Conservation (phyloP, 2,888 invertebrate species). For the Cephus sareptanus region DNA sequence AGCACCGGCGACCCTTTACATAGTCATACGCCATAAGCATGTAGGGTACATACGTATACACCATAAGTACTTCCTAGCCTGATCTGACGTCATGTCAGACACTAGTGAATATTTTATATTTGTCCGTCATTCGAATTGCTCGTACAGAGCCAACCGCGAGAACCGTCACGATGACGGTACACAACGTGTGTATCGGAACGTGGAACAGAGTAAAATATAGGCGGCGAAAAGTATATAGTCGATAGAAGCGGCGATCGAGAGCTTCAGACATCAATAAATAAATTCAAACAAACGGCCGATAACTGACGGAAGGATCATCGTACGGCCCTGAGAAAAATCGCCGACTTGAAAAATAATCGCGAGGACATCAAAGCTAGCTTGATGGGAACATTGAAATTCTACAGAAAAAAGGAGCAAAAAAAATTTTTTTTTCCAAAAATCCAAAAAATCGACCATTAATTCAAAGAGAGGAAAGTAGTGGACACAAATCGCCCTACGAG, state of each 20-base stretch:
- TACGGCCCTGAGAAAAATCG: neutral
- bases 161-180: neutral
- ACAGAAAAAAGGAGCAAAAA: too few species aligned
- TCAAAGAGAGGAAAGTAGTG: too few species aligned
- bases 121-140: neutral
- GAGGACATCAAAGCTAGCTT: neutral
- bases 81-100: neutral
- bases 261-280: neutral
- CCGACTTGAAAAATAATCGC: neutral
- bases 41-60: neutral
- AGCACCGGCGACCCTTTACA: constrained; percentile 2
- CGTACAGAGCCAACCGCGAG: neutral
- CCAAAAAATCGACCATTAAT: too few species aligned
- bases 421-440: too few species aligned
- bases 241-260: neutral
- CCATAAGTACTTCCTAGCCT: neutral
- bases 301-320: neutral
- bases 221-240: neutral
- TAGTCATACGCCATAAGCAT: neutral
- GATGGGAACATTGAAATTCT: neutral
- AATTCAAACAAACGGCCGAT: neutral
- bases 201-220: neutral
- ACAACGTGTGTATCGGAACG: neutral
- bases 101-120: neutral
- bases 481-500: too few species aligned